Evolutionary conservation across 1,140 invertebrate genomes (phyloP).

Genomic region (Zelostemma sp.): DNA sequence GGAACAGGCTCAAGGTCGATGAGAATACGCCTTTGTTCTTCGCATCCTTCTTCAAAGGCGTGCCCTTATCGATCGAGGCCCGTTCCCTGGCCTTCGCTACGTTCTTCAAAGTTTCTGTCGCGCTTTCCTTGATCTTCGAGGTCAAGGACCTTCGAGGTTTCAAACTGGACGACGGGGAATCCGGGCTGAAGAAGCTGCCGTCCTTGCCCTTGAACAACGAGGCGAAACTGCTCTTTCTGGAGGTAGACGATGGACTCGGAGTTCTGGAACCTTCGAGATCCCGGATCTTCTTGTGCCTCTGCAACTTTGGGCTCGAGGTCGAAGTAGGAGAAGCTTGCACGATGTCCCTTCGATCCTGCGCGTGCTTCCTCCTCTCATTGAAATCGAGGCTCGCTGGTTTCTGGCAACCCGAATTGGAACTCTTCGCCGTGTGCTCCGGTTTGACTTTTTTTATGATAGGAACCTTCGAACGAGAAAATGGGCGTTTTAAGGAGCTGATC

Average conservation of each 20-base stretch:
- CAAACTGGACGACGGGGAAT: conserved; percentile 73
- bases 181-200: conserved; percentile 72
- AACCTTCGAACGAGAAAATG: conserved; percentile 37
- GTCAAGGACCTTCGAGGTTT: conserved; percentile 63
- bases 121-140: conserved; percentile 61
- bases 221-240: conserved; percentile 83
- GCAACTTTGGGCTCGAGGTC: conserved; percentile 58
- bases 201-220: conserved; percentile 78
- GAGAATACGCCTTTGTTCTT: conserved; percentile 70
- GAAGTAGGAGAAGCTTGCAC: conserved; percentile 55
- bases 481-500: no score
- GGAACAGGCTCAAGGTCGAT: conserved; percentile 68
- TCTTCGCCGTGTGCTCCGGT: conserved; percentile 24
- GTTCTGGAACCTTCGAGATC: conserved; percentile 65
- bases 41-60: conserved; percentile 62
- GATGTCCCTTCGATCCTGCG: conserved; percentile 59
- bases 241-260: conserved; percentile 74
- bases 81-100: conserved; percentile 60
- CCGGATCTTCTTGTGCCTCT: conserved; percentile 66
- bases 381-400: conserved; percentile 63
- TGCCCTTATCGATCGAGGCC: conserved; percentile 51
- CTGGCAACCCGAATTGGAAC: conserved; percentile 50
- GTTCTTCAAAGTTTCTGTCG: conserved; percentile 63
- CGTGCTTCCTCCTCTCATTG: conserved; percentile 60
- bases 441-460: conserved; percentile 53